These are phyloP conservation scores for Pteronura brasiliensis DNA, from an alignment of 2,113 vertebrate species.

Conservation along the genomic window DNA sequence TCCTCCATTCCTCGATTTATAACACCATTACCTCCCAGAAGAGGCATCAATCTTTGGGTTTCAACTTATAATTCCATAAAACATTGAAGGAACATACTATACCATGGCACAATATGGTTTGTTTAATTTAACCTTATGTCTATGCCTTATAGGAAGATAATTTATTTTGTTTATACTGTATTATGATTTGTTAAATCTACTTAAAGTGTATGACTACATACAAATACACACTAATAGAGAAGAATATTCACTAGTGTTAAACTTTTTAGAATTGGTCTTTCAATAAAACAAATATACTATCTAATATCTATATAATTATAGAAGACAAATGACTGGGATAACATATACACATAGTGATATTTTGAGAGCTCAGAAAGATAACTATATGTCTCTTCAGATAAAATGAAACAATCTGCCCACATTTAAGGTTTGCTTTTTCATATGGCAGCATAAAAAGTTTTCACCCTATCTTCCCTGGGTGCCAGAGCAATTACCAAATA, in stretches of 20 bases:
- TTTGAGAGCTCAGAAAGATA: not conserved
- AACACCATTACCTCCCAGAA: slow-evolving; percentile 55
- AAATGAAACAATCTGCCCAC: not conserved
- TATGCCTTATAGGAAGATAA: slow-evolving; percentile 50
- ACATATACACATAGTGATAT: not conserved
- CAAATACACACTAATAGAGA: not conserved
- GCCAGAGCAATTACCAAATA: not conserved
- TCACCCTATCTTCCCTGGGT: not conserved
- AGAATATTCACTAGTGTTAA: slow-evolving; percentile 1
- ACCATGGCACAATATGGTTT: slow-evolving; percentile 34
- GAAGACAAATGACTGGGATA: not conserved
- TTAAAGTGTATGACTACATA: slow-evolving; percentile 17
- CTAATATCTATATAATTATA: not conserved
- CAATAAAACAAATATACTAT: not conserved
- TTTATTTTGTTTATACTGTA: slow-evolving; percentile 68
- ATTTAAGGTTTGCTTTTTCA: not conserved
- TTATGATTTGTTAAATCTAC: slow-evolving; percentile 47
- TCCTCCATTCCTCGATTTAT: slow-evolving; percentile 50
- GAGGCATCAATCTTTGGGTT: slow-evolving; percentile 44
- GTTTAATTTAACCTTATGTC: slow-evolving; percentile 58
- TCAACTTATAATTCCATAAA: slow-evolving; percentile 63
- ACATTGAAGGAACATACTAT: slow-evolving; percentile 38
- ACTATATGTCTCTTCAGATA: not conserved
- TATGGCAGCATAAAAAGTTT: not conserved
- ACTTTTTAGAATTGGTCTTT: not conserved